Conservation (phyloP, 2,797 vertebrate genomes). For the Sylvia borin region DNA sequence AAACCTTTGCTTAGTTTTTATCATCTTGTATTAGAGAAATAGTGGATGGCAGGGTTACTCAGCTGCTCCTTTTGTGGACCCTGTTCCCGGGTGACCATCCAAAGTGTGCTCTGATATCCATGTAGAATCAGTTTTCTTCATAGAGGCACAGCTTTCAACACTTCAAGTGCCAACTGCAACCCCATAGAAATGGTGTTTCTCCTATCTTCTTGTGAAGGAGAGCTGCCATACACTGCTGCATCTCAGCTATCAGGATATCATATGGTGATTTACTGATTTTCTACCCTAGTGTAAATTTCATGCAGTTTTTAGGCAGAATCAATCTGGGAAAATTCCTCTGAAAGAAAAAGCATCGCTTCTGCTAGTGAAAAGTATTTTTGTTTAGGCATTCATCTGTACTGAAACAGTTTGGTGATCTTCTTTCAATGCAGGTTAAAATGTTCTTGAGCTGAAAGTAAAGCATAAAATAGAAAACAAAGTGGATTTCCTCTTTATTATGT, state of each 20-base stretch:
- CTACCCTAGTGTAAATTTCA: background rate
- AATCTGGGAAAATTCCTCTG: background rate
- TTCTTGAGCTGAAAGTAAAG: conserved; percentile 17
- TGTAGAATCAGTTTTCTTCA: background rate
- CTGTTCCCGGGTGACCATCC: background rate
- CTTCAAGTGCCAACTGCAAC: background rate
- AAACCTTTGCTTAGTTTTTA: background rate
- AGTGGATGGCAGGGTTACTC: background rate
- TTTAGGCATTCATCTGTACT: background rate
- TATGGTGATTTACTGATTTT: background rate
- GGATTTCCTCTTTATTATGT: background rate
- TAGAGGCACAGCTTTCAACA: background rate
- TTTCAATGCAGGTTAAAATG: conserved; percentile 27
- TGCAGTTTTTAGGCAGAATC: background rate
- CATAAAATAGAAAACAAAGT: background rate
- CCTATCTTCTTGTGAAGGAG: background rate
- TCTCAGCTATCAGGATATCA: background rate
- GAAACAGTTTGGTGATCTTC: conserved; percentile 27
- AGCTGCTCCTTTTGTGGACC: background rate
- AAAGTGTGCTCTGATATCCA: background rate
- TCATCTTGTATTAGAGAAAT: background rate
- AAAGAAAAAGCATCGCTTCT: background rate
- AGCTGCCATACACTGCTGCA: background rate
- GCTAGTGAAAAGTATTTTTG: background rate
- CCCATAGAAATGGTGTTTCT: background rate